Conservation (phyloP, 92 coral and sea anemone species). For the Bergia puertoricense region DNA sequence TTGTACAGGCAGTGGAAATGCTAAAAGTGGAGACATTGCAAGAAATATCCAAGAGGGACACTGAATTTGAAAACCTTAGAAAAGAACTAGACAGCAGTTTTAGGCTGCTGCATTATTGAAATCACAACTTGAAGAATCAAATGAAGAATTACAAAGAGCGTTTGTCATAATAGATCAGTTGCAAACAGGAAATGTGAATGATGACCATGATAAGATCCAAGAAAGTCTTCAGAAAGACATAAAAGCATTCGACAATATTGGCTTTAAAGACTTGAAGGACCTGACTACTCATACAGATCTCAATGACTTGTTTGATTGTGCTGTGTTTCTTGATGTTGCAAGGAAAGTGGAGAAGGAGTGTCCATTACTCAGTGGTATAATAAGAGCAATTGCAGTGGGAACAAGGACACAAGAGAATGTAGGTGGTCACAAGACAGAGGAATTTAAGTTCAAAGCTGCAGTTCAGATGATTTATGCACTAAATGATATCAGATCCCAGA, state of each 20-base stretch:
- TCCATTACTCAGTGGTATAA: constrained; percentile 35
- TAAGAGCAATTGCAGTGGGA: constrained; percentile 35
- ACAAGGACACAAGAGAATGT: constrained; percentile 27
- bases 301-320: constrained; percentile 8
- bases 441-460: constrained; percentile 47
- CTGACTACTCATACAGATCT: constrained; percentile 20
- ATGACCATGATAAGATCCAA: no score
- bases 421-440: constrained; percentile 29
- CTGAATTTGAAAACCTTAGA: no score
- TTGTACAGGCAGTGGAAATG: no score
- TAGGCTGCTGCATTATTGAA: no score
- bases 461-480: constrained; percentile 47
- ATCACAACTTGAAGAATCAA: no score
- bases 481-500: constrained; percentile 46
- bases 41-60: no score
- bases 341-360: constrained; percentile 28
- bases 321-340: constrained; percentile 22
- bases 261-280: neutral
- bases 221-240: neutral
- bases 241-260: neutral
- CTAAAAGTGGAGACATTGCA: no score
- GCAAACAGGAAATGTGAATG: no score
- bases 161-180: no score
- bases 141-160: no score
- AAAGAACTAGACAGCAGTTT: no score